Evolutionary conservation across 2,113 vertebrate genomes (phyloP).

Genomic region (Anolis sagrei): DNA sequence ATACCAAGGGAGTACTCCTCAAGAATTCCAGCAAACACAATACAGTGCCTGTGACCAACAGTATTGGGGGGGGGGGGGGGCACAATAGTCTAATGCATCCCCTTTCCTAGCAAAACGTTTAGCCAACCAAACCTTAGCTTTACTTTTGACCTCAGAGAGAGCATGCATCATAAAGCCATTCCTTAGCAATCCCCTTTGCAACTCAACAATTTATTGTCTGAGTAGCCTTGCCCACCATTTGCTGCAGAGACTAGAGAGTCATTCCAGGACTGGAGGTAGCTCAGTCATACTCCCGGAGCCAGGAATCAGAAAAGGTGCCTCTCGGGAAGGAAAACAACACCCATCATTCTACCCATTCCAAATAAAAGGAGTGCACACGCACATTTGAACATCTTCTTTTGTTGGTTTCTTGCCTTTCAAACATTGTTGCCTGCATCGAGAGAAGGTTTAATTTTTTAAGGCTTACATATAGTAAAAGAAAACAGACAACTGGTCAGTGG

Average conservation of each 20-base stretch:
- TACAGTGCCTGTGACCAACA: background rate
- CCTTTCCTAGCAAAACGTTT: background rate
- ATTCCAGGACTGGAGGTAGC: conserved; percentile 62
- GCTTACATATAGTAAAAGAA: fast-evolving
- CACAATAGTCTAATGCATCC: background rate
- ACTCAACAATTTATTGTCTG: conserved; percentile 53
- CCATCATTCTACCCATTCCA: conserved; percentile 78
- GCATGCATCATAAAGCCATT: conserved; percentile 3
- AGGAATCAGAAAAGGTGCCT: conserved; percentile 70
- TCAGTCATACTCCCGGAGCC: conserved; percentile 69
- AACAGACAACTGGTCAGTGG: fast-evolving
- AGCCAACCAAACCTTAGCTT: conserved; percentile 39
- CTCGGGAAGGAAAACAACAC: conserved; percentile 77
- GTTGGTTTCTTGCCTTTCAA: conserved; percentile 58
- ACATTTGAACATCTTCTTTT: conserved; percentile 2
- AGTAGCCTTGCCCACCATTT: conserved; percentile 60
- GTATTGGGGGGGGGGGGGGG: background rate
- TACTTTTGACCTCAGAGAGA: conserved; percentile 3
- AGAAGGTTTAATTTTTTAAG: background rate
- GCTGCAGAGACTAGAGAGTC: conserved; percentile 67
- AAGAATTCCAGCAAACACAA: fast-evolving
- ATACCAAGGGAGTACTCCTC: fast-evolving
- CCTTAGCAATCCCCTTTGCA: conserved; percentile 23
- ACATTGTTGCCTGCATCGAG: conserved; percentile 45
- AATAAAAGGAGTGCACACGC: conserved; percentile 74